Base-by-base conservation (phyloP, 2,888 invertebrate genomes). In the Malthinus flaveolus region DNA sequence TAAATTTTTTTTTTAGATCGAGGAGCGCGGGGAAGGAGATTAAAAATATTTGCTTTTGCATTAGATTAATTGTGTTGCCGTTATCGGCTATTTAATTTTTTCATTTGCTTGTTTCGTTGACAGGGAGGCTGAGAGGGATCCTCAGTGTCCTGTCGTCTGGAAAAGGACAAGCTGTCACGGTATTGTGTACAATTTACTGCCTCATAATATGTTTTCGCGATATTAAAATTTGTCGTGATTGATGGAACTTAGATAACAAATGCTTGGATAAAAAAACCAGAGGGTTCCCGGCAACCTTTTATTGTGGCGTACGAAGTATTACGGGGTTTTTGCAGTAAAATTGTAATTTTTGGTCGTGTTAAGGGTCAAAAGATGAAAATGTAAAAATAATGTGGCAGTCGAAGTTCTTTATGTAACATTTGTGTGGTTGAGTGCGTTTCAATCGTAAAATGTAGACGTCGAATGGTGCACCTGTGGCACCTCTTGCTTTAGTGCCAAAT, bases 191-290 rank as follows among this genome's bases (percentile, higher is more conserved):
- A 77, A 76, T 76, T 76, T 77, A 76, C 75, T 73, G 73, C 70
- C 70, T 75, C 75, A 76, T 77, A 78, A 77, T 77, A 75, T 73
- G 75, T 77, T 74, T 73, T 71, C 71, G 74, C 75, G 77, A 78
- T 78, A 78, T 78, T 78, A 78, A 78, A 78, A 78, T 78, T 78
- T 75, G 73, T 75, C 72, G 70, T 78, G 78, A 78, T 78, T 78
- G 78, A 78, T 78, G 78, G 74, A 77, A 75, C 74, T 74, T 73
- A 75, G 75, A 75, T 74, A 76, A 74, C 73, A 75, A 66, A 59
- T 55, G 63, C 59, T 62, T 50, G 66, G 67, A 69, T 66, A 71
- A 72, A 75, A 73, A 72, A 69, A 68, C 61, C 71, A 73, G 71
- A 72, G 69, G 63, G 66, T 67, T 60, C 50, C 56, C 58, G 51